Conservation (phyloP, 2,113 vertebrate genomes). For the Herpailurus yagouaroundi region DNA sequence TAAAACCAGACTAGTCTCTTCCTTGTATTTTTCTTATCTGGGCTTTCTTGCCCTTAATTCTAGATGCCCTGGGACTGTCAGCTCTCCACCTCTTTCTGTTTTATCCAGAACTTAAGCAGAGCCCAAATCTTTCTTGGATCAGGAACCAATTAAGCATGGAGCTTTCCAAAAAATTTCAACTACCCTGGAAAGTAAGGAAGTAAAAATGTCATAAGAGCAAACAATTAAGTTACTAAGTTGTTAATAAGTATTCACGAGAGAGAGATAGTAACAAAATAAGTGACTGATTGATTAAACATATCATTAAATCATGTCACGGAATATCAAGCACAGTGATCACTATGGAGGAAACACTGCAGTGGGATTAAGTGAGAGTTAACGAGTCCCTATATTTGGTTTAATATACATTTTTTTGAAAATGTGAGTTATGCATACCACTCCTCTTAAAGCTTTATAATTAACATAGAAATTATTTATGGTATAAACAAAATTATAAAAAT, state of each 20-base stretch:
- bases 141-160: neutral
- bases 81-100: neutral
- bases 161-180: slow-evolving; percentile 13
- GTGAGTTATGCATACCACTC: neutral
- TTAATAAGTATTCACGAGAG: slow-evolving; percentile 30
- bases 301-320: neutral
- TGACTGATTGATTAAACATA: neutral
- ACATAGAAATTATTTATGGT: neutral
- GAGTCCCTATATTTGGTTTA: neutral
- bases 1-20: neutral
- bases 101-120: neutral
- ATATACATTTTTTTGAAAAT: slow-evolving; percentile 2
- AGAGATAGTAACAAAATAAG: neutral
- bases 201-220: slow-evolving; percentile 39
- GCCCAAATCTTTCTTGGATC: neutral
- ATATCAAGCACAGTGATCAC: neutral
- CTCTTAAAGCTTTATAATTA: neutral
- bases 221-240: slow-evolving; percentile 33
- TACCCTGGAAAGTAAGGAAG: slow-evolving; percentile 1
- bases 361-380: neutral
- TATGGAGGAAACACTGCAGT: neutral
- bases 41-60: neutral
- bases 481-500: slow-evolving; percentile 20
- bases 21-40: neutral
- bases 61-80: neutral